Evolutionary conservation across 2,113 vertebrate genomes (phyloP).

Genomic region (Festucalex cinctus): DNA sequence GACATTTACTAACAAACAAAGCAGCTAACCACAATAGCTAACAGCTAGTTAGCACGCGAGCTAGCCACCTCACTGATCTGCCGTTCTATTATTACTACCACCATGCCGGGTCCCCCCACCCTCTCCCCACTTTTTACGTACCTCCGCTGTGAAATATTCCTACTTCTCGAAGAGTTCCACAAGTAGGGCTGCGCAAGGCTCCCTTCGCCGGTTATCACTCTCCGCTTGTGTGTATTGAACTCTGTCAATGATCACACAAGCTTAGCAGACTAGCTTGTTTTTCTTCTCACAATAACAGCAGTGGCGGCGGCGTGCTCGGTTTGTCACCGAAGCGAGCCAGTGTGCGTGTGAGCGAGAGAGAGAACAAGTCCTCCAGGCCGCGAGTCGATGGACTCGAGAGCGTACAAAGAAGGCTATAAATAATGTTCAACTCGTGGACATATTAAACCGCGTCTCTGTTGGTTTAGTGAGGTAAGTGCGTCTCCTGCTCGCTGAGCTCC

Average conservation of each 20-base stretch:
- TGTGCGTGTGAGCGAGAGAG: background rate
- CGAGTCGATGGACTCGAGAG: background rate
- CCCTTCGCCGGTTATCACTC: constrained; percentile 17
- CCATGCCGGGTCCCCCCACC: constrained; percentile 43
- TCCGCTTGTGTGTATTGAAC: constrained; percentile 70
- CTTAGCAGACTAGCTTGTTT: constrained; percentile 56
- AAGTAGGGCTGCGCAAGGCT: background rate
- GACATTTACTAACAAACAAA: constrained; percentile 49
- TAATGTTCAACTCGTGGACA: constrained; percentile 4
- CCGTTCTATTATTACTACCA: constrained; percentile 23
- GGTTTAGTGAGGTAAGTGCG: constrained; percentile 26
- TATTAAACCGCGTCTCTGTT: constrained; percentile 10
- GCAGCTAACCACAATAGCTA: constrained; percentile 56
- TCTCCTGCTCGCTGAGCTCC: constrained; percentile 31
- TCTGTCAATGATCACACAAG: constrained; percentile 77
- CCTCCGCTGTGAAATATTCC: constrained; percentile 1
- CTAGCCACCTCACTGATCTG: constrained; percentile 25
- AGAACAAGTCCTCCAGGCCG: constrained; percentile 17
- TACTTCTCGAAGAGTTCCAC: constrained; percentile 4
- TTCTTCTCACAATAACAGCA: constrained; percentile 49
- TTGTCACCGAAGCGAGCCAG: constrained; percentile 24
- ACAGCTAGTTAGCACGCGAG: constrained; percentile 51
- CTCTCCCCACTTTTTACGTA: constrained; percentile 35
- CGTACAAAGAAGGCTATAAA: background rate
- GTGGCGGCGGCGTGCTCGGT: constrained; percentile 42